These are phyloP conservation scores for Nipponia nippon DNA, from an alignment of 2,113 vertebrate genomes.

Conservation along the genomic window DNA sequence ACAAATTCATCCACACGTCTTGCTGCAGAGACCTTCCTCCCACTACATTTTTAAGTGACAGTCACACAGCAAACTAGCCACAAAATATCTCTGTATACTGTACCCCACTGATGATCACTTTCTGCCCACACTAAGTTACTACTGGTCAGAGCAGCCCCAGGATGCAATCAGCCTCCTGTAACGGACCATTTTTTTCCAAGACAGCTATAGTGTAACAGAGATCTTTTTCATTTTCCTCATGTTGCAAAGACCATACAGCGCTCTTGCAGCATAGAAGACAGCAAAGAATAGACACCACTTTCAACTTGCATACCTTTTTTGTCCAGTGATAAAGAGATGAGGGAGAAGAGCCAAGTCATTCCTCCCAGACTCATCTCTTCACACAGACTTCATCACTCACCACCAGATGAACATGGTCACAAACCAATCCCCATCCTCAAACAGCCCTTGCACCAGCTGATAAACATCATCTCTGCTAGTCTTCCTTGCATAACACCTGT, in stretches of 20 bases:
- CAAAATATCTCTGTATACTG: background rate
- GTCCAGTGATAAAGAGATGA: background rate
- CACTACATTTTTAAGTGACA: background rate
- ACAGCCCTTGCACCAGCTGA: background rate
- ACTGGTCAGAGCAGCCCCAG: background rate
- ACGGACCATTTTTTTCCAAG: background rate
- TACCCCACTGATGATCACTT: background rate
- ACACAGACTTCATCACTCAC: background rate
- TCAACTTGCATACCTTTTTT: background rate
- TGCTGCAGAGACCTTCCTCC: background rate
- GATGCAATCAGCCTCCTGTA: background rate
- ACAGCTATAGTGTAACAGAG: accelerated
- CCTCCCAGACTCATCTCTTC: background rate
- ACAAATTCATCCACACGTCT: background rate
- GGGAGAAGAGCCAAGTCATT: background rate
- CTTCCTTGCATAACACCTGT: background rate
- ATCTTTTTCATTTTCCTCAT: background rate
- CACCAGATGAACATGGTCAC: accelerated
- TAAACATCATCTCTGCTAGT: too few relatives aligned
- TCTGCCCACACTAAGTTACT: background rate
- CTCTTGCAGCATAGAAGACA: background rate
- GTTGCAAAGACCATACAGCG: background rate
- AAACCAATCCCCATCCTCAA: background rate
- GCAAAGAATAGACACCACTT: background rate
- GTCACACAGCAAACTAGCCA: background rate